These are phyloP conservation scores for Bombylius discolor DNA, from an alignment of 2,888 invertebrate species.

Conservation along the genomic window DNA sequence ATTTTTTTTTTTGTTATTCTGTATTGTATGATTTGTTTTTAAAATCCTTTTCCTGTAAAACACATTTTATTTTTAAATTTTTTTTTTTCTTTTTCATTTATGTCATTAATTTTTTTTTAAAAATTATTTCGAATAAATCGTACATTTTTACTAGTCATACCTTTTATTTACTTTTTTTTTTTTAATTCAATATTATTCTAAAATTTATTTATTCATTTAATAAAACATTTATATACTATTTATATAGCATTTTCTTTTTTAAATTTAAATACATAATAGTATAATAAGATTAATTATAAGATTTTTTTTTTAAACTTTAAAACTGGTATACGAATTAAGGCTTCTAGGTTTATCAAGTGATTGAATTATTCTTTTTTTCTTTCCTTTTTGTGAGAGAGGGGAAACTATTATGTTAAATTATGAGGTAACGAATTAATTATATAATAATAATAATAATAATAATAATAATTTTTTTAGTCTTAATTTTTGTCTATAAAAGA, in stretches of 20 bases:
- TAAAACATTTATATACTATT: background rate
- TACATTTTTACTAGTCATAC: too few relatives aligned
- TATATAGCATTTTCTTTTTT: background rate
- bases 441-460: background rate
- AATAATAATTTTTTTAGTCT: background rate
- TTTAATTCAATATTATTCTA: too few relatives aligned
- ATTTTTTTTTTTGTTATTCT: too few relatives aligned
- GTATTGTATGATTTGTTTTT: too few relatives aligned
- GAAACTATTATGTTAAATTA: background rate
- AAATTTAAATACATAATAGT: background rate
- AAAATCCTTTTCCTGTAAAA: too few relatives aligned
- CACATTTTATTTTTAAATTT: too few relatives aligned
- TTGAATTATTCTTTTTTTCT: background rate
- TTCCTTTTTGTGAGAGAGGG: too few relatives aligned
- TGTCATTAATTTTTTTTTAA: too few relatives aligned
- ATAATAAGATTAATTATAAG: too few relatives aligned
- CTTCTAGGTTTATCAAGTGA: constrained; percentile 27
- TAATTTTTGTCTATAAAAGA: background rate
- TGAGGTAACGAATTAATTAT: background rate
- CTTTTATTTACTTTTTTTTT: too few relatives aligned
- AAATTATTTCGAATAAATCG: too few relatives aligned
- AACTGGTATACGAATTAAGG: constrained; percentile 36
- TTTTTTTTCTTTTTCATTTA: too few relatives aligned
- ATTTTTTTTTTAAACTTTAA: background rate
- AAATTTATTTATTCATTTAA: background rate